A percentile compares a stretch with the other conserved stretches of the same genome.
phyloP scores from a whole-genome alignment of 2,113 vertebrate genomes.

The Saguinus imperator region DNA sequence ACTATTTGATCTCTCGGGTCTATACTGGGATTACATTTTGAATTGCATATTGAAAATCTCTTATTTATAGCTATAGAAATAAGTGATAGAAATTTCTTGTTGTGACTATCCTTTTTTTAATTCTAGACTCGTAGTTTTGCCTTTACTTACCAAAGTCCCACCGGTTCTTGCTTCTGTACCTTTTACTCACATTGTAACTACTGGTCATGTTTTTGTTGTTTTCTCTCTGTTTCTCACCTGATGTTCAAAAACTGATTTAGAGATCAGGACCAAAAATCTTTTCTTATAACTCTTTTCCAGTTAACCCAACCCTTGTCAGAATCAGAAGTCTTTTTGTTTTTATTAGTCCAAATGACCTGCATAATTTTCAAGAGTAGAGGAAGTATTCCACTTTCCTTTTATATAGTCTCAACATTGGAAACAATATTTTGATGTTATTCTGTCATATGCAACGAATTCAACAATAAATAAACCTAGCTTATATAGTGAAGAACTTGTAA shows the following conservation, averaged over 20 bases:
- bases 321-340: background rate
- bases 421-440: background rate
- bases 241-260: background rate
- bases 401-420: background rate
- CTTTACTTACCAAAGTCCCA: background rate
- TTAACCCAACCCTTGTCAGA: background rate
- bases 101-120: background rate
- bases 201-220: too few species aligned
- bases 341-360: background rate
- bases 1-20: background rate
- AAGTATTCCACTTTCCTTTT: background rate
- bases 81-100: background rate
- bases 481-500: background rate
- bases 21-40: background rate
- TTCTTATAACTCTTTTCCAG: background rate
- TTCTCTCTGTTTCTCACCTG: background rate
- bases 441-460: background rate
- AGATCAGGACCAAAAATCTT: background rate
- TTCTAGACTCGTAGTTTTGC: background rate
- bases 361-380: background rate
- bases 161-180: background rate
- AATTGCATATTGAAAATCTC: background rate
- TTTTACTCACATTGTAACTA: background rate
- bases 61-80: background rate
- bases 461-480: background rate